Evolutionary conservation across 2,888 invertebrate species (phyloP).

Genomic region (Cataglyphis albicans): DNA sequence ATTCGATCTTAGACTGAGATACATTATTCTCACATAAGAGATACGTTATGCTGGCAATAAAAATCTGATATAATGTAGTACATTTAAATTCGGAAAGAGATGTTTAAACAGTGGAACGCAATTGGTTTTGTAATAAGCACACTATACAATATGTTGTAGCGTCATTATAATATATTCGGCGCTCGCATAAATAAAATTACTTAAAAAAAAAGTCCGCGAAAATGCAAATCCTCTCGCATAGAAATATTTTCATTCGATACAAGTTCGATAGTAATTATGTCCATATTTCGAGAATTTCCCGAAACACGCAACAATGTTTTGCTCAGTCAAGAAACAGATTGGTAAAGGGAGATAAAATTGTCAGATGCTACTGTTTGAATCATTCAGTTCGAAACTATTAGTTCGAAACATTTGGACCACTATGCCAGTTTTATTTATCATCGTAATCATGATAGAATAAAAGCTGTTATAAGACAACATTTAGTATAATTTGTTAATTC

Average conservation of each 20-base stretch:
- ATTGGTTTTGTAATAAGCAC: not conserved
- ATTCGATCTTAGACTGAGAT: conserved; percentile 6
- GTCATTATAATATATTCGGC: conserved; percentile 14
- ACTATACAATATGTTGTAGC: not conserved
- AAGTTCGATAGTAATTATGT: not conserved
- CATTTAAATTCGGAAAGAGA: conserved; percentile 34
- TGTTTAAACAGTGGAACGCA: conserved; percentile 8
- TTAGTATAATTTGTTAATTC: not conserved
- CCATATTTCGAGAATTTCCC: not conserved
- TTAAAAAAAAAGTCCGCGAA: not conserved
- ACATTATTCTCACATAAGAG: not conserved
- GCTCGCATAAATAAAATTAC: conserved; percentile 14
- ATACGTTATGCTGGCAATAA: conserved; percentile 19
- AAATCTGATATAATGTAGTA: conserved; percentile 38
- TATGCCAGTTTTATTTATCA: not conserved
- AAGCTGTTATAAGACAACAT: not conserved
- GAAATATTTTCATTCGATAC: not conserved
- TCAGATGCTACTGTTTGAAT: not conserved
- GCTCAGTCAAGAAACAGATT: not conserved
- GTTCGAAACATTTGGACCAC: conserved; percentile 9
- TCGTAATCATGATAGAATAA: not conserved
- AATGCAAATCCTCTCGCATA: not conserved
- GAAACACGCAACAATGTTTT: not conserved
- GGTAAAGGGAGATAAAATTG: conserved; percentile 11
- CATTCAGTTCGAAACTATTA: not conserved